Base-by-base conservation (phyloP, 2,797 vertebrate species). In the Acrossocheilus fasciatus region DNA sequence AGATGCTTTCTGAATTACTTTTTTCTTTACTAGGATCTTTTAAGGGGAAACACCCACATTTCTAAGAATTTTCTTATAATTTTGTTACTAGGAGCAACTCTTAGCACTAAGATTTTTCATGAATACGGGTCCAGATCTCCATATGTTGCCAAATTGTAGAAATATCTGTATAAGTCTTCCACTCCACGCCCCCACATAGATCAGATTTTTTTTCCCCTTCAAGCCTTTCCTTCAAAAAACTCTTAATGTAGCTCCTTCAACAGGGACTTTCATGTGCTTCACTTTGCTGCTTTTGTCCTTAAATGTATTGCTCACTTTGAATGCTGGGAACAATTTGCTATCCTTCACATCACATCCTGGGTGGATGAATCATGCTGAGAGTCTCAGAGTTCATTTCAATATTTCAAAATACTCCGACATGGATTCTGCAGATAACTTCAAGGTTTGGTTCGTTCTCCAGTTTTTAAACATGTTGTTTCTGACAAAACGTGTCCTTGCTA, bases 331-430 rank as follows among this genome's bases (percentile, higher is more conserved):
- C 77, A 80, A 74, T 72, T 78, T 73, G 69, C 36, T 23, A 34
- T 57, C 45, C 72, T 66, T 75, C 23, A 73, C n/a, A 87, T 41
- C 45, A 82, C 43, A 66, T 82, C 57, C 5, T 59, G 76, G 39
- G 47, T 68, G 68, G 45, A 41, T 87, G 73, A 85, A 59, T 87
- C 88, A 82, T 26, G 50, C 68, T 26, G 30, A 86, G 45, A 76
- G 66, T 36, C 79, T 59, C 14, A 8, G 62, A 70, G 72, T 75
- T 86, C 12, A 70, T 64, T 85, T 81, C 70, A 76, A 26, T 50
- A 74, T 79, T 82, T 83, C 4, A 85, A 43, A 85, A 72, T 45
- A 68, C 18, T 59, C 12, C 20, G 36, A 54, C 34, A 47, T 20
- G n/a, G 17, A 76, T 12, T 34, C 23, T 20, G 15, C 69, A 64